Conservation (phyloP, 2,888 invertebrate species). For the Eupithecia pulchellata region DNA sequence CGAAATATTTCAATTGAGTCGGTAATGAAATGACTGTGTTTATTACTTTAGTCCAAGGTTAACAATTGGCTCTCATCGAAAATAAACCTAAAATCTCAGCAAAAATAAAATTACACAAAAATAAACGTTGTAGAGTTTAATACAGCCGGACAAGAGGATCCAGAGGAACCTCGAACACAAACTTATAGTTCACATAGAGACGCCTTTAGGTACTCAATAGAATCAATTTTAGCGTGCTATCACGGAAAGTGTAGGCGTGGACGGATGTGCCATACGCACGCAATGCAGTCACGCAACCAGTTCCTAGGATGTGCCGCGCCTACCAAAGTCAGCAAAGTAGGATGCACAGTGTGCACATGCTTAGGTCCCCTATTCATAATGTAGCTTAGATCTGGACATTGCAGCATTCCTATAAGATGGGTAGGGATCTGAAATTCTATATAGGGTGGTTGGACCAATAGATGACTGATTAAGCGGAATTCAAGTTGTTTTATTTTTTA, state of each 20-base stretch:
- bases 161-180: background rate
- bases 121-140: background rate
- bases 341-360: background rate
- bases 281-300: background rate
- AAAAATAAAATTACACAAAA: background rate
- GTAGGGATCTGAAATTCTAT: background rate
- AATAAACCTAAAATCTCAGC: background rate
- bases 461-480: no score
- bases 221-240: background rate
- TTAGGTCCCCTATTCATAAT: background rate
- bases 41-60: background rate
- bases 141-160: background rate
- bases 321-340: background rate
- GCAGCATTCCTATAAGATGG: no score
- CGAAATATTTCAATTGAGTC: constrained; percentile 32
- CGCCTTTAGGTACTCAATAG: background rate
- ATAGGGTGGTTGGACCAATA: no score
- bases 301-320: background rate
- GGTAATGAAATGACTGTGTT: background rate
- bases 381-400: no score
- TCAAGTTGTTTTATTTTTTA: no score
- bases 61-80: background rate
- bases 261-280: background rate
- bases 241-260: background rate
- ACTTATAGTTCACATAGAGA: background rate